Evolutionary conservation across 2,797 vertebrate genomes (phyloP).

Genomic region (Uromys caudimaculatus): DNA sequence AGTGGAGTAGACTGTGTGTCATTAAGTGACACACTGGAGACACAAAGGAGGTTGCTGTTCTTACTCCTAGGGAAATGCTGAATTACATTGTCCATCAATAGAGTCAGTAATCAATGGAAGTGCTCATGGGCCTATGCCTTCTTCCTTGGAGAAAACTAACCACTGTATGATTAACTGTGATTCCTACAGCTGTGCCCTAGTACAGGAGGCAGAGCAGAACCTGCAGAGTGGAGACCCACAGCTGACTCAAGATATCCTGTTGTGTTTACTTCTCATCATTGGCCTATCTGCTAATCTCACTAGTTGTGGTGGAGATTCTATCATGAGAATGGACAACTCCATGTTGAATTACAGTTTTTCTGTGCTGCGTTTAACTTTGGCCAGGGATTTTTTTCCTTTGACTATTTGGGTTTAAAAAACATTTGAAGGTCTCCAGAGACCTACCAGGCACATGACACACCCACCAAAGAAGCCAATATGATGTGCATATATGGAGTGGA

Average conservation of each 20-base stretch:
- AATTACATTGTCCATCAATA: neutral
- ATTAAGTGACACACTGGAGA: neutral
- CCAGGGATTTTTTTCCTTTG: neutral
- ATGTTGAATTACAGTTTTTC: neutral
- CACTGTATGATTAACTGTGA: neutral
- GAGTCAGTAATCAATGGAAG: neutral
- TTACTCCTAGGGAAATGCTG: neutral
- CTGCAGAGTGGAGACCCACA: neutral
- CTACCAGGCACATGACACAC: neutral
- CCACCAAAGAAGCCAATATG: neutral
- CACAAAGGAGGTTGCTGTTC: neutral
- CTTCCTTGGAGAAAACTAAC: neutral
- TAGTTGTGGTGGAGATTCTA: neutral
- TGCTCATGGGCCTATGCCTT: neutral
- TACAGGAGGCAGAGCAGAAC: neutral
- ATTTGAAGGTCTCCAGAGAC: neutral
- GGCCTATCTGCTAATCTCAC: neutral
- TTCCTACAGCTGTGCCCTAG: neutral
- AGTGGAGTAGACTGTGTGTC: neutral
- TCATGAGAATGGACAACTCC: neutral
- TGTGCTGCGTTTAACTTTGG: neutral
- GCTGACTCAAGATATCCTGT: rapidly evolving
- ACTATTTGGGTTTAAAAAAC: neutral
- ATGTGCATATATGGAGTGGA: neutral
- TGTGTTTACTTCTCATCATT: neutral